A percentile compares a stretch with the other conserved stretches of the same genome.
These are phyloP conservation scores for Eudorcas thomsonii DNA, from an alignment of 2,113 vertebrate species.

Conservation along the genomic window DNA sequence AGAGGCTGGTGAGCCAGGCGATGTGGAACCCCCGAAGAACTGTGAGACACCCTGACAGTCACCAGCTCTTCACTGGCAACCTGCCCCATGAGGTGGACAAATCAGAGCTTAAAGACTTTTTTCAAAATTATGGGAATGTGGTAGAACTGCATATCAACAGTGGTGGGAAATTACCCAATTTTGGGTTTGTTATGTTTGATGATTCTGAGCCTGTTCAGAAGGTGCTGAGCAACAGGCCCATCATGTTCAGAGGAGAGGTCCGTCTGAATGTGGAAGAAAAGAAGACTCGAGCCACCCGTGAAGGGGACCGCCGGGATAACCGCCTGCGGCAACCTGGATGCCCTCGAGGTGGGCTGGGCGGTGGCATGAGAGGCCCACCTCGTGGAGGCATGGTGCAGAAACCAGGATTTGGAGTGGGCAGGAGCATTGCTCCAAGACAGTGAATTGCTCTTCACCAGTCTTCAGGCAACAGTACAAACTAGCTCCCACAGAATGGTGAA, in stretches of 20 bases:
- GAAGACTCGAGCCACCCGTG: conserved; percentile 94
- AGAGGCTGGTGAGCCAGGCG: conserved; percentile 92
- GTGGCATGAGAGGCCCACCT: too few species aligned
- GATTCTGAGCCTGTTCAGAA: conserved; percentile 98
- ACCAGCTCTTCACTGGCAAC: conserved; percentile 97
- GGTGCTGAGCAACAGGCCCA: conserved; percentile 95
- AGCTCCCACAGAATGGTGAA: too few species aligned
- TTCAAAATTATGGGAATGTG: conserved; percentile 95
- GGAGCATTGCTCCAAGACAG: too few species aligned
- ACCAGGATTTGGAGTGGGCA: too few species aligned
- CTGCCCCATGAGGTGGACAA: conserved; percentile 98
- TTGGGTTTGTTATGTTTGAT: conserved; percentile 98
- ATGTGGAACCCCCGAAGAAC: conserved; percentile 89
- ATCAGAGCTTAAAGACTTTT: conserved; percentile 96
- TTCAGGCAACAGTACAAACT: too few species aligned
- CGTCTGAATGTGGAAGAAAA: conserved; percentile 98
- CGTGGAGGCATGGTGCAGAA: too few species aligned
- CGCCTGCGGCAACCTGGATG: conserved; percentile 94
- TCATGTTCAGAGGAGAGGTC: conserved; percentile 95
- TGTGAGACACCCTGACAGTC: conserved; percentile 93
- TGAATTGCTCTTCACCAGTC: too few species aligned
- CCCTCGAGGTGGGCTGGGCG: conserved; percentile 83
- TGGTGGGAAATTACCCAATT: conserved; percentile 98
- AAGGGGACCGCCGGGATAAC: conserved; percentile 93
- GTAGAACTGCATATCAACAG: conserved; percentile 98